phyloP scores from a whole-genome alignment of 1,140 invertebrate genomes.

The Condylostylus longicornis region DNA sequence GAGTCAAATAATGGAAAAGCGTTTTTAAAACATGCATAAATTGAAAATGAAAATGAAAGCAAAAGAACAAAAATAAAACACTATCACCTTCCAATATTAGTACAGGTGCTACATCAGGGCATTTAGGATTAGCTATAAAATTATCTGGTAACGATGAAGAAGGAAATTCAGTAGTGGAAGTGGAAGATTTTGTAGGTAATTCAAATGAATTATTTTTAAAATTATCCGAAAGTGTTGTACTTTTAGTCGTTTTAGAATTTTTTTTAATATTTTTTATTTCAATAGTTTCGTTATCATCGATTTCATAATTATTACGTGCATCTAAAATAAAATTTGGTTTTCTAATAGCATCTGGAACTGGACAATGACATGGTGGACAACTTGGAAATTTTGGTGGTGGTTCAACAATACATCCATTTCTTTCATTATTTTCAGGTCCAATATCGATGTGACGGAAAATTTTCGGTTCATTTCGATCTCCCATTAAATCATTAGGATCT shows the following conservation, averaged over 20 bases:
- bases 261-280: conserved; percentile 3
- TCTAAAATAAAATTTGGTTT: not conserved
- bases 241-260: conserved; percentile 1
- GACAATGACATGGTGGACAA: conserved; percentile 28
- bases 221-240: too few relatives aligned
- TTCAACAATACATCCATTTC: conserved; percentile 18
- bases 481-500: not conserved
- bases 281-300: conserved; percentile 5
- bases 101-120: conserved; percentile 31
- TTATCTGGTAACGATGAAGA: conserved; percentile 5
- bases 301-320: conserved; percentile 1
- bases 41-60: too few relatives aligned
- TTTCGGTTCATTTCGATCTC: conserved; percentile 1
- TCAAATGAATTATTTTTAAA: conserved; percentile 4
- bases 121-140: conserved; percentile 21
- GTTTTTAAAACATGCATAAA: too few relatives aligned
- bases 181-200: conserved; percentile 5
- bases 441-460: not conserved
- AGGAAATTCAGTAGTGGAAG: conserved; percentile 2
- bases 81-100: conserved; percentile 32
- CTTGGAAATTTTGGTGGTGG: conserved; percentile 29
- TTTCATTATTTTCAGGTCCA: conserved; percentile 5
- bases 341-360: conserved; percentile 9
- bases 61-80: too few relatives aligned
- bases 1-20: too few relatives aligned